Evolutionary conservation across 2,888 invertebrate species (phyloP).

Genomic region (Epistrophe eligans): DNA sequence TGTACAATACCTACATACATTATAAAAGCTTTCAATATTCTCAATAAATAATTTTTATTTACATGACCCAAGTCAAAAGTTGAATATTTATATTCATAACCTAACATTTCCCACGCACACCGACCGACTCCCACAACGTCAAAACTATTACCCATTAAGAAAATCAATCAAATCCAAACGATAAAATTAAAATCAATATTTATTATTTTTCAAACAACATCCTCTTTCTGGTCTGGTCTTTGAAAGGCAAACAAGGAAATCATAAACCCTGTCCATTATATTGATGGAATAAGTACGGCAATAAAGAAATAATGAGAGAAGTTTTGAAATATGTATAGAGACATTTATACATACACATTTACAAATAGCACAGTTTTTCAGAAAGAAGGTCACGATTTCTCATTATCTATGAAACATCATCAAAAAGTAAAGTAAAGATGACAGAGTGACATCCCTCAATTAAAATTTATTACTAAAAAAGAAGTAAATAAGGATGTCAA

Average conservation of each 20-base stretch:
- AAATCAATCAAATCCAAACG: conserved; percentile 7
- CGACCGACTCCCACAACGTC: background rate
- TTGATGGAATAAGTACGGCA: background rate
- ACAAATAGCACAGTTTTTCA: background rate
- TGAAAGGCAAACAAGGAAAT: conserved; percentile 2
- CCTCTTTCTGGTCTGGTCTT: background rate
- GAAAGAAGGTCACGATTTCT: conserved; percentile 14
- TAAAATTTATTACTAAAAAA: background rate
- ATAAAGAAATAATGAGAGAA: conserved; percentile 20
- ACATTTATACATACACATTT: background rate
- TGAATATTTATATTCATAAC: background rate
- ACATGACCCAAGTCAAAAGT: background rate
- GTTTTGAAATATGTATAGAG: background rate
- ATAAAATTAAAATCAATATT: conserved; percentile 22
- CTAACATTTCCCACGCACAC: background rate
- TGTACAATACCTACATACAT: no score
- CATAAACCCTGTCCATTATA: background rate
- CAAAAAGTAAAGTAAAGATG: background rate
- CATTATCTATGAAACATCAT: conserved; percentile 5
- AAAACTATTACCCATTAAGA: conserved; percentile 4
- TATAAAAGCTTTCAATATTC: background rate
- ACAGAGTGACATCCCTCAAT: background rate
- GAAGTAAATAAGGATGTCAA: background rate
- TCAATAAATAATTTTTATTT: background rate
- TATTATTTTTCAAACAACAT: conserved; percentile 2